These are phyloP conservation scores for Crocuta crocuta DNA, from an alignment of 2,113 vertebrate species.

Conservation along the genomic window DNA sequence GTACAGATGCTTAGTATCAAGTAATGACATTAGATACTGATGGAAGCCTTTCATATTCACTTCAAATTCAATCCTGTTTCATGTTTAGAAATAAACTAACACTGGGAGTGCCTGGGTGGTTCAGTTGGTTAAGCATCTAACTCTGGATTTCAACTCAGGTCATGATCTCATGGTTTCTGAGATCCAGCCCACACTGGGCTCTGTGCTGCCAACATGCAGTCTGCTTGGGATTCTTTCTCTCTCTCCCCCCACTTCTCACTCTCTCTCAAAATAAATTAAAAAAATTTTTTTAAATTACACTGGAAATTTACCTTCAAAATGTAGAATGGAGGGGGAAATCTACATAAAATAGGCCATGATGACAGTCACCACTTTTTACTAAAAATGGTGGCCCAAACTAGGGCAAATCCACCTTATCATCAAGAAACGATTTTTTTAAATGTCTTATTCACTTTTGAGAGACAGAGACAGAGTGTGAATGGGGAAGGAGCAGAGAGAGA, in stretches of 20 bases:
- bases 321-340: neutral
- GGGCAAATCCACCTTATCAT: neutral
- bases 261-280: too few relatives aligned
- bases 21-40: neutral
- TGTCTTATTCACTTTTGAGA: too few relatives aligned
- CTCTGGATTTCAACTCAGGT: too few relatives aligned
- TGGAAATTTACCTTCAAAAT: constrained; percentile 7
- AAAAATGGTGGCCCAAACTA: constrained; percentile 18
- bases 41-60: neutral
- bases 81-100: neutral
- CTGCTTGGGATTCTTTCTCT: too few relatives aligned
- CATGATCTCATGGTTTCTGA: too few relatives aligned
- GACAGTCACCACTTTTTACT: constrained; percentile 27
- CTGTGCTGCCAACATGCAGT: too few relatives aligned
- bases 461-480: too few relatives aligned
- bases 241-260: too few relatives aligned
- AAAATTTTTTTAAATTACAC: neutral
- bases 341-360: neutral
- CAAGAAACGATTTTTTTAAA: neutral
- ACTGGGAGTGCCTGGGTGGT: neutral
- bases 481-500: too few relatives aligned
- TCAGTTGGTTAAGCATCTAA: too few relatives aligned
- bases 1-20: neutral
- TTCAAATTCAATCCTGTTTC: constrained; percentile 8
- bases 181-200: too few relatives aligned